These are phyloP conservation scores for Cepaea nemoralis DNA, from an alignment of 1,140 invertebrate species.

Conservation along the genomic window DNA sequence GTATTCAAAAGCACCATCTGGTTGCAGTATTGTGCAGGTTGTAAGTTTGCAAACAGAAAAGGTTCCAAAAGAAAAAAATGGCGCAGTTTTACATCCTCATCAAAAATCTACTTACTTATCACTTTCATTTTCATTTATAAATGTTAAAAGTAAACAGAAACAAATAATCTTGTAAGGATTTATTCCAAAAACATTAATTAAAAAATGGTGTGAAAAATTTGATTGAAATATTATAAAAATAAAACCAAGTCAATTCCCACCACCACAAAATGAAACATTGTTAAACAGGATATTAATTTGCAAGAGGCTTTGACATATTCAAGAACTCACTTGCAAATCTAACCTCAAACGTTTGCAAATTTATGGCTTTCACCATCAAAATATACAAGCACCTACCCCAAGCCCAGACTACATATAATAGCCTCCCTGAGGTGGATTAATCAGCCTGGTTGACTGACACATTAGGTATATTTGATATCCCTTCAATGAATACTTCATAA, in stretches of 20 bases:
- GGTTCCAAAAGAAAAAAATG: constrained; percentile 1
- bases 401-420: background rate
- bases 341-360: no score
- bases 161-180: background rate
- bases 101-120: background rate
- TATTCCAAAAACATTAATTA: background rate
- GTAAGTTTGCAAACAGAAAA: constrained; percentile 23
- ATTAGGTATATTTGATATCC: background rate
- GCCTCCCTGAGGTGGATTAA: constrained; percentile 2
- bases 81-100: background rate
- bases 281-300: background rate
- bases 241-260: constrained; percentile 12
- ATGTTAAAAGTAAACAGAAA: background rate
- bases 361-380: background rate
- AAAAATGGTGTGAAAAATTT: background rate
- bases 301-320: constrained; percentile 23
- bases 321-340: no score
- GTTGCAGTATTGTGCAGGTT: background rate
- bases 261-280: constrained; percentile 15
- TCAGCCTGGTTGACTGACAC: background rate
- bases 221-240: constrained; percentile 20
- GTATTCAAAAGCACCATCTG: no score
- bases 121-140: background rate
- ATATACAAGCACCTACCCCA: background rate
- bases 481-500: background rate